phyloP scores from a whole-genome alignment of 2,797 vertebrate genomes.

The Halcyon smyrnensis region DNA sequence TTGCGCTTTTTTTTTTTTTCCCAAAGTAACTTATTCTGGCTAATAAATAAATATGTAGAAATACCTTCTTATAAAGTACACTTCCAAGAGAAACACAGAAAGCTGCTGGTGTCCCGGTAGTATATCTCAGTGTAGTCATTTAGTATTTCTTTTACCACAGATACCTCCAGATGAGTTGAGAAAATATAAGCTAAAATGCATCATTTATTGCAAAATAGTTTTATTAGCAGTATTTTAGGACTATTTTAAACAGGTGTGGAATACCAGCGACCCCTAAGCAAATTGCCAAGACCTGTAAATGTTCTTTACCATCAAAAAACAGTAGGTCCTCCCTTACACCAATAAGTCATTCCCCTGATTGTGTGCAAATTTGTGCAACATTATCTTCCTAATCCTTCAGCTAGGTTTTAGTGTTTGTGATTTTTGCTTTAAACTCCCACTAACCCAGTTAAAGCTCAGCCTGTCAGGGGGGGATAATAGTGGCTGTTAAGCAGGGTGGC shows the following conservation, averaged over 20 bases:
- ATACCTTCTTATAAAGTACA: neutral
- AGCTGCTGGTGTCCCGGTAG: neutral
- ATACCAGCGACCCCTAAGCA: neutral
- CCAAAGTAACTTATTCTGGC: neutral
- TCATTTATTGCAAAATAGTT: neutral
- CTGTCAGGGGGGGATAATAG: neutral
- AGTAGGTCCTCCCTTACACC: neutral
- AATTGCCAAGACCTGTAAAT: neutral
- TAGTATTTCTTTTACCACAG: neutral
- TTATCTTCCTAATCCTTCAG: conserved; percentile 14
- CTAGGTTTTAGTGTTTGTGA: neutral
- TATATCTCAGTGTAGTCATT: neutral
- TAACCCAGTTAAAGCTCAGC: conserved; percentile 50
- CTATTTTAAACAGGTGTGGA: neutral
- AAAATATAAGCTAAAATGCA: neutral
- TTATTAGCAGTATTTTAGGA: neutral
- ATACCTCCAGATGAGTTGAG: neutral
- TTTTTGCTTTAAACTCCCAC: conserved; percentile 39
- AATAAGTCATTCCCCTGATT: neutral
- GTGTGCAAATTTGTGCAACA: neutral
- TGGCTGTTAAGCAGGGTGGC: neutral
- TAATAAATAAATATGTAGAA: neutral
- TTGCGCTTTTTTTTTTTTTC: neutral
- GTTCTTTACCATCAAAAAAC: neutral
- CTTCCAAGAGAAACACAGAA: neutral